Evolutionary conservation across 2,797 vertebrate species (phyloP).

Genomic region (Silurus aristotelis): DNA sequence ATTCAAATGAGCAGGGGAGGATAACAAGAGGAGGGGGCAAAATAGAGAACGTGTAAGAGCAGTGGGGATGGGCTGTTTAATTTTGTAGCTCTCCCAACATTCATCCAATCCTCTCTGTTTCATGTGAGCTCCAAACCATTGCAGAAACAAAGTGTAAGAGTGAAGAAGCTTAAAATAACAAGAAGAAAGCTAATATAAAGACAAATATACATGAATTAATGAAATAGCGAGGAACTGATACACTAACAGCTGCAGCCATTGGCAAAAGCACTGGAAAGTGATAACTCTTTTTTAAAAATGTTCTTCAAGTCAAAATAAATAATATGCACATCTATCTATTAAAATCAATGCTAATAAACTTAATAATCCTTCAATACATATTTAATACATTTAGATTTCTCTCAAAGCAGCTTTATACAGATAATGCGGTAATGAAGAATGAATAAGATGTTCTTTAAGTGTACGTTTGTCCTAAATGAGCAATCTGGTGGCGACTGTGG

Average conservation of each 20-base stretch:
- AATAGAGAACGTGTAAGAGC: slow-evolving; percentile 58
- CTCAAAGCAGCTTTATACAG: no score
- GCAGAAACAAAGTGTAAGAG: slow-evolving; percentile 28
- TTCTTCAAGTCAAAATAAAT: background rate
- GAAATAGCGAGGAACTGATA: background rate
- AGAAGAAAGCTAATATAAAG: slow-evolving; percentile 13
- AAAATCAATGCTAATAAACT: no score
- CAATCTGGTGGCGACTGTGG: no score
- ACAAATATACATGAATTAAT: background rate
- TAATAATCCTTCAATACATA: background rate
- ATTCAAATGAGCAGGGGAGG: slow-evolving; percentile 78
- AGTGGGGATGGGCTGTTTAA: slow-evolving; percentile 58
- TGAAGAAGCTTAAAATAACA: background rate
- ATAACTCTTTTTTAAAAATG: no score
- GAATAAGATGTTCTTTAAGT: no score
- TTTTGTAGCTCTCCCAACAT: slow-evolving; percentile 66
- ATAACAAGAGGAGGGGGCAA: slow-evolving; percentile 68
- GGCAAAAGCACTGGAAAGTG: background rate
- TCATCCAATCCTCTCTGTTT: slow-evolving; percentile 19
- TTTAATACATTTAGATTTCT: background rate
- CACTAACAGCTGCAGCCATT: background rate
- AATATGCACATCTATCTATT: no score
- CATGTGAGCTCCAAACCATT: slow-evolving; percentile 38
- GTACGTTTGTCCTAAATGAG: no score
- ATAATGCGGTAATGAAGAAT: no score